Evolutionary conservation across 2,113 vertebrate species (phyloP), one percentile per base, ranked within the genome.

Genomic region (Empidonax alnorum): DNA sequence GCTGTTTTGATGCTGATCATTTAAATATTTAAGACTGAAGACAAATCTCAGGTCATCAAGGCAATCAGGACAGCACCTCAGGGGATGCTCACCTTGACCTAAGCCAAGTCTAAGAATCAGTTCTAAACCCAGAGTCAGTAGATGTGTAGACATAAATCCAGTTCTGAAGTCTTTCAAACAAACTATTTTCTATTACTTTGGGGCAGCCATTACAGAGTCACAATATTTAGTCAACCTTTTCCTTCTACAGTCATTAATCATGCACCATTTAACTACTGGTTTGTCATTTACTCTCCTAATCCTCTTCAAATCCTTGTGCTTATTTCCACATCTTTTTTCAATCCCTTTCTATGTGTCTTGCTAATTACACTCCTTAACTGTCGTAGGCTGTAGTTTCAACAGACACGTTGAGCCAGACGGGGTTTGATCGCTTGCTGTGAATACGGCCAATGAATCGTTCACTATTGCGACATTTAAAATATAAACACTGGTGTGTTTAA

Each of bases 221-320:
- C 47, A 96, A 96, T 91, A 96, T 95, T 96, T 93, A 95, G 88
- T 89, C 93, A 96, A 93, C 81, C 86, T 96, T 94, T 96, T 93
- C 87, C 92, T 87, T 93, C 62, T 78, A 71, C 59, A 90, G 61
- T 65, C 82, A 55, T 97, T 97, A 96, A 96, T 93, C 89, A 96
- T 69, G 79, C 73, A 93, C 92, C 92, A 94, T 96, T 94, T 96
- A 97, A 94, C 90, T 73, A 95, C 86, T n/a, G 46, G 93, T 84
- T 93, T 97, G 90, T 94, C 87, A 91, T 88, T 95, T 94, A 75
- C 33, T 71, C 74, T 92, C 83, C 81, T 93, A 97, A 95, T 93
- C 92, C 77, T 87, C 96, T 95, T 93, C 62, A 96, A 95, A 95
- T 87, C 66, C 55, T 93, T 94, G 81, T 74, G 68, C 91, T 96